These are phyloP conservation scores for Horisme vitalbata DNA, from an alignment of 2,888 invertebrate species.

Conservation along the genomic window DNA sequence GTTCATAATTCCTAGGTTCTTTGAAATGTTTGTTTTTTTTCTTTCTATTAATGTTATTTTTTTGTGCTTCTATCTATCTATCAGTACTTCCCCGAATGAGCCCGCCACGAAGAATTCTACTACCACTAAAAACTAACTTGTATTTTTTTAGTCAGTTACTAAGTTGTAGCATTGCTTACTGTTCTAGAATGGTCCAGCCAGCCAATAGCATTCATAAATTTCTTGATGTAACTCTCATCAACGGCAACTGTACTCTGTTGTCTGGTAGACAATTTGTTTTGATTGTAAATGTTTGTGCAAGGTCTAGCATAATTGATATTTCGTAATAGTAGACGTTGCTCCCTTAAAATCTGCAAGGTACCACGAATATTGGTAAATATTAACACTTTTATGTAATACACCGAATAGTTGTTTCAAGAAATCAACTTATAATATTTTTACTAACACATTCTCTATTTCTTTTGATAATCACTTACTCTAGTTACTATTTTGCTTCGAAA, in stretches of 20 bases:
- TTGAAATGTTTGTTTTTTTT: no score
- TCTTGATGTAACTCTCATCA: conserved; percentile 79
- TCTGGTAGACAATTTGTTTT: conserved; percentile 37
- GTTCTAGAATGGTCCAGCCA: conserved; percentile 82
- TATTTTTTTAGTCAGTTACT: background rate
- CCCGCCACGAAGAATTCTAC: no score
- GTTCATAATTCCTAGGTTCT: no score
- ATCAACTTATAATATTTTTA: background rate
- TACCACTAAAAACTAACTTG: no score
- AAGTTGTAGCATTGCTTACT: conserved; percentile 53
- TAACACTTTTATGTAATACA: background rate
- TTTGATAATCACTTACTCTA: conserved; percentile 38
- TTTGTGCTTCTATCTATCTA: no score
- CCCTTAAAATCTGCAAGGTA: conserved; percentile 42
- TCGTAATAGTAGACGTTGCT: conserved; percentile 31
- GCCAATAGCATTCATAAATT: conserved; percentile 83
- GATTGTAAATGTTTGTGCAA: conserved; percentile 24
- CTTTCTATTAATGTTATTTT: no score
- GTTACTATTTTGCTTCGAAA: conserved; percentile 41
- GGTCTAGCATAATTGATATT: conserved; percentile 50
- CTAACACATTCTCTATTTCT: background rate
- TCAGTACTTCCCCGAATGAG: no score
- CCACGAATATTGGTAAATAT: background rate
- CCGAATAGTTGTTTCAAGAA: background rate
- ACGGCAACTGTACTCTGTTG: conserved; percentile 58